A percentile compares a stretch with the other conserved stretches of the same genome.
Conservation (phyloP, 1,140 invertebrate genomes). For the Drosophila takahashii region DNA sequence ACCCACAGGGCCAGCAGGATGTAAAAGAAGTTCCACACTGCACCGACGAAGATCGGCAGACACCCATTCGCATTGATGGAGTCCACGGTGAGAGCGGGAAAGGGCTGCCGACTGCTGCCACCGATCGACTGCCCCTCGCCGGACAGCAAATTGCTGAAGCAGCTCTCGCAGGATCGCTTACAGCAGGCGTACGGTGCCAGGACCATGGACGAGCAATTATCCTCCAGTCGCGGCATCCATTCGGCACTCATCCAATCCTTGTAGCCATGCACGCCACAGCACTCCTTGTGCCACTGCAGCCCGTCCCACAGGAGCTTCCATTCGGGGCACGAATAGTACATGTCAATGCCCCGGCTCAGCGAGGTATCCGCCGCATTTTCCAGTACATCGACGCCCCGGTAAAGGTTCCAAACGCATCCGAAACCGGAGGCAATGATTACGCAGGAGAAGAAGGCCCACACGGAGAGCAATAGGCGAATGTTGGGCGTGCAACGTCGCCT, state of each 20-base stretch:
- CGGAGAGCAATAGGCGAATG: constrained; percentile 53
- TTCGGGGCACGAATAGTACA: constrained; percentile 75
- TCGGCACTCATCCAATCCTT: constrained; percentile 78
- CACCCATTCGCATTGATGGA: constrained; percentile 67
- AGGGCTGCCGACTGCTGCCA: constrained; percentile 1
- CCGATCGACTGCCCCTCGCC: constrained; percentile 1
- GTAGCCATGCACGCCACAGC: constrained; percentile 74
- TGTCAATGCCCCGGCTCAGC: constrained; percentile 67
- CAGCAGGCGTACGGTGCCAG: constrained; percentile 73
- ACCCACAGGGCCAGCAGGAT: constrained; percentile 51
- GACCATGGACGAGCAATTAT: constrained; percentile 10
- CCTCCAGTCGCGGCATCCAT: constrained; percentile 65
- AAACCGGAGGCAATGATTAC: constrained; percentile 67
- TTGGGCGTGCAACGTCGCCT: constrained; percentile 66
- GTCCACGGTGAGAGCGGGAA: constrained; percentile 52
- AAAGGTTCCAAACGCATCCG: constrained; percentile 58
- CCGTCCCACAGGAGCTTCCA: constrained; percentile 81
- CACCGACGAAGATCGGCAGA: constrained; percentile 39
- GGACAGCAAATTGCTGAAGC: constrained; percentile 32
- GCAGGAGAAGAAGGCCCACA: constrained; percentile 76
- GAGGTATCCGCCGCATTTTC: constrained; percentile 57
- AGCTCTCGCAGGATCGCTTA: constrained; percentile 34
- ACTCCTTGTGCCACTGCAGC: constrained; percentile 69
- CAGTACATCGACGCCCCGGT: constrained; percentile 46
- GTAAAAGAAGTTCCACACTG: constrained; percentile 56